Conservation (phyloP, 2,113 vertebrate species). For the Kryptolebias marmoratus region DNA sequence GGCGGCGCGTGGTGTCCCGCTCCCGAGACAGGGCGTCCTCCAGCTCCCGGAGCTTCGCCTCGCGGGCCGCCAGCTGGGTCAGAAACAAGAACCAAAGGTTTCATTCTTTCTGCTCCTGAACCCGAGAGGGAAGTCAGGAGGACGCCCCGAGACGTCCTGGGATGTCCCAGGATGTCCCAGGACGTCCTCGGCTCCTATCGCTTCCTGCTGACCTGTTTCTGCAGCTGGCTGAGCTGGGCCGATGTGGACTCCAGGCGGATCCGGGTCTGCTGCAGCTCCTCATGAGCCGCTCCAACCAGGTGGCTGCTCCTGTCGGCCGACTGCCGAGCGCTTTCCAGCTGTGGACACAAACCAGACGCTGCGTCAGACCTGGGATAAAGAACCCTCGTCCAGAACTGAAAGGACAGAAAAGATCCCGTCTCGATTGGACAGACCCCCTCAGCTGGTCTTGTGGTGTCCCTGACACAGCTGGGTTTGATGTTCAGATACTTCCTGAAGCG, state of each 20-base stretch:
- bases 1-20: slow-evolving; percentile 86
- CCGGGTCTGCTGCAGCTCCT: slow-evolving; percentile 92
- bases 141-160: too few species aligned
- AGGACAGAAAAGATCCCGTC: too few species aligned
- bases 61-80: slow-evolving; percentile 87
- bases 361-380: too few species aligned
- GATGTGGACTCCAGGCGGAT: slow-evolving; percentile 90
- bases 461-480: too few species aligned
- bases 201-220: slow-evolving; percentile 89
- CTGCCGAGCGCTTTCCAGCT: slow-evolving; percentile 93
- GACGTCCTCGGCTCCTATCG: too few species aligned
- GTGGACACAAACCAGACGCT: slow-evolving; percentile 7
- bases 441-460: too few species aligned
- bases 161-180: too few species aligned
- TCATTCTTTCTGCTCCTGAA: too few species aligned
- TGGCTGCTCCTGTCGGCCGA: slow-evolving; percentile 93
- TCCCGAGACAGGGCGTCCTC: slow-evolving; percentile 90
- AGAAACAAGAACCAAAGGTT: not conserved
- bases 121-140: too few species aligned
- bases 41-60: slow-evolving; percentile 90
- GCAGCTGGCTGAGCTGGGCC: slow-evolving; percentile 92
- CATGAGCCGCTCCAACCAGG: slow-evolving; percentile 90
- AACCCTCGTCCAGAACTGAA: too few species aligned
- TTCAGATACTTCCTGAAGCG: too few species aligned
- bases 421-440: too few species aligned